phyloP scores from a whole-genome alignment of 2,888 invertebrate genomes.

The Drosophila neonasuta region DNA sequence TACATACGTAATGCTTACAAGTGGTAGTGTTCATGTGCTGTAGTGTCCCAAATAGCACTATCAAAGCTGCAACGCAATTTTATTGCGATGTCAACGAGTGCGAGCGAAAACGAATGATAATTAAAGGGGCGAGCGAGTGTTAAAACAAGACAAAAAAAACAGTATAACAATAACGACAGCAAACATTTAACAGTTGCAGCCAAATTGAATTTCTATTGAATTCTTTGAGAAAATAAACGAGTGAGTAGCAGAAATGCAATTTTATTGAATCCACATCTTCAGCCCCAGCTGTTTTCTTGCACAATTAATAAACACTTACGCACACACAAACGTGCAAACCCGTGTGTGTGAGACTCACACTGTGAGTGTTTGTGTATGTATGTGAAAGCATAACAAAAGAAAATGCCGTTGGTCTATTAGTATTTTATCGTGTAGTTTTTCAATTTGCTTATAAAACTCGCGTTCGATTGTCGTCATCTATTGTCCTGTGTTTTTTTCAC shows the following conservation, averaged over 20 bases:
- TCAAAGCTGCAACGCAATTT: constrained; percentile 63
- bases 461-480: not conserved
- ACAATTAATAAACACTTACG: constrained; percentile 35
- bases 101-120: constrained; percentile 40
- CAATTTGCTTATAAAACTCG: constrained; percentile 2
- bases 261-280: constrained; percentile 18
- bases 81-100: constrained; percentile 64
- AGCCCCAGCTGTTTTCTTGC: constrained; percentile 57
- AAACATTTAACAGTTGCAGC: constrained; percentile 20
- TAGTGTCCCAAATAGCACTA: constrained; percentile 28
- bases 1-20: not conserved
- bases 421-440: constrained; percentile 16
- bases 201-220: constrained; percentile 35
- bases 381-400: constrained; percentile 63
- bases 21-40: constrained; percentile 17
- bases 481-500: constrained; percentile 22
- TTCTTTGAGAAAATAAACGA: constrained; percentile 23
- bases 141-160: constrained; percentile 25
- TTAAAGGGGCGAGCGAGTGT: constrained; percentile 59
- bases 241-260: constrained; percentile 37
- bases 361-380: not conserved
- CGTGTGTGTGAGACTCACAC: not conserved
- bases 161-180: constrained; percentile 30
- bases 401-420: constrained; percentile 28
- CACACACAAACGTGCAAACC: constrained; percentile 2